Base-by-base conservation (phyloP, 2,113 vertebrate species). In the Xiphias gladius region DNA sequence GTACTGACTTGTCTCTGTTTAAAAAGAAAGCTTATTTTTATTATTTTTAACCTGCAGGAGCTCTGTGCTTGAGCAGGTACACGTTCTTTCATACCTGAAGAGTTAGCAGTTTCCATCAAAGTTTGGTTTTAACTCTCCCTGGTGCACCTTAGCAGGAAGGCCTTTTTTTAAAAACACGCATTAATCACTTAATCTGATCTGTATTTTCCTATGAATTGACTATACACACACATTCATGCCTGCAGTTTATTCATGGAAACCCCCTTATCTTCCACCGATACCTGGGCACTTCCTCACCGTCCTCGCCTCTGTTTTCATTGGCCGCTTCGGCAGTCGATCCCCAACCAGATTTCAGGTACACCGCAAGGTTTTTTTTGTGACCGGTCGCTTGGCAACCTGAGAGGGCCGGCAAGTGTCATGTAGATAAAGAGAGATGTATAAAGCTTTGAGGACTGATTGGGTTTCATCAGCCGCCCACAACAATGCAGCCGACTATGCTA, bases 381-480 rank as follows among this genome's bases (percentile, higher is more conserved):
- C 82, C 69, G 32, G 84, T 89, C 65, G 37, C 86, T 41, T 71
- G 76, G 92, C 76, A 91, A 94, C 91, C 77, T 79, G 85, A 90
- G 88, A 76, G 7, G 39, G 39, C 65, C 11, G 37, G 63, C 61
- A 17, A 83, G 84, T 86, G 80, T 73, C n/a, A 72, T 65, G 84
- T 73, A 82, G 84, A 91, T 90, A 80, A 83, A 92, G 87, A 80
- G 82, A 89, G 77, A 88, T 61, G 61, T 85, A 92, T 92, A 76
- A 93, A 95, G 89, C 82, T 94, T 93, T 90, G 70, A 94, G 90
- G 90, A 89, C 79, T 67, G 86, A 84, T 84, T 76, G 35, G 68
- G 84, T 93, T 91, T 93, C 91, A 84, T 52, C 68, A 41, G 69
- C 66, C 39, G 24, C 41, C 46, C 57, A 73, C 70, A 63, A 84